A percentile compares a stretch with the other conserved stretches of the same genome.
Evolutionary conservation across 2,888 invertebrate species (phyloP).

Genomic region (Leptogaster cylindrica): DNA sequence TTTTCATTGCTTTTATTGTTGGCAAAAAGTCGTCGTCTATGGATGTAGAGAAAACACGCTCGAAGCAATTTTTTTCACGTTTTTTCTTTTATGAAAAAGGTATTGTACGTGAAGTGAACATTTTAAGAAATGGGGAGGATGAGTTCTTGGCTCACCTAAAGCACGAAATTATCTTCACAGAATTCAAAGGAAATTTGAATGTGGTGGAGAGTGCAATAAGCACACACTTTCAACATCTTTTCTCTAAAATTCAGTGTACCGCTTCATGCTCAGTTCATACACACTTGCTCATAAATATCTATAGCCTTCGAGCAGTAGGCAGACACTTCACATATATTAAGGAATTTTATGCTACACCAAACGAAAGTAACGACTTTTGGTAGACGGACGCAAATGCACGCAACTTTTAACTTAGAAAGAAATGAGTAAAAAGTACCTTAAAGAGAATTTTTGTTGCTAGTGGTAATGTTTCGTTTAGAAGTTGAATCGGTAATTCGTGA

Average conservation of each 20-base stretch:
- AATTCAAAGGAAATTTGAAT: slow-evolving; percentile 33
- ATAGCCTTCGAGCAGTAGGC: slow-evolving; percentile 41
- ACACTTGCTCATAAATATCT: slow-evolving; percentile 12
- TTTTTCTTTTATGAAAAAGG: background rate
- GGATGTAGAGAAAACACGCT: too few species aligned
- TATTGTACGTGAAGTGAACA: slow-evolving; percentile 10
- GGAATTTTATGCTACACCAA: too few species aligned
- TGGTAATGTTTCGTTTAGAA: too few species aligned
- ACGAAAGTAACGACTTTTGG: too few species aligned
- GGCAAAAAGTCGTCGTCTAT: background rate
- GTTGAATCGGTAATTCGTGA: too few species aligned
- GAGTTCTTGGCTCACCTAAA: slow-evolving; percentile 21
- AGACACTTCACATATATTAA: slow-evolving; percentile 42
- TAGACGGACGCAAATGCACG: too few species aligned
- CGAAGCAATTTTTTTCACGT: too few species aligned
- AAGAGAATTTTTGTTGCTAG: too few species aligned
- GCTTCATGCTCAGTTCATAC: slow-evolving; percentile 9
- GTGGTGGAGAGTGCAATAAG: slow-evolving; percentile 40
- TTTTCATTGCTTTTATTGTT: slow-evolving; percentile 20
- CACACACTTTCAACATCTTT: slow-evolving; percentile 42
- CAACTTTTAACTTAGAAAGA: too few species aligned
- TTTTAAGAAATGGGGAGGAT: slow-evolving; percentile 25
- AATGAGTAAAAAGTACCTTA: too few species aligned
- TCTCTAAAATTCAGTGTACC: slow-evolving; percentile 23
- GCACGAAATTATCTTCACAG: slow-evolving; percentile 45